Evolutionary conservation across 2,113 vertebrate species (phyloP).

Genomic region (Fregata magnificens): DNA sequence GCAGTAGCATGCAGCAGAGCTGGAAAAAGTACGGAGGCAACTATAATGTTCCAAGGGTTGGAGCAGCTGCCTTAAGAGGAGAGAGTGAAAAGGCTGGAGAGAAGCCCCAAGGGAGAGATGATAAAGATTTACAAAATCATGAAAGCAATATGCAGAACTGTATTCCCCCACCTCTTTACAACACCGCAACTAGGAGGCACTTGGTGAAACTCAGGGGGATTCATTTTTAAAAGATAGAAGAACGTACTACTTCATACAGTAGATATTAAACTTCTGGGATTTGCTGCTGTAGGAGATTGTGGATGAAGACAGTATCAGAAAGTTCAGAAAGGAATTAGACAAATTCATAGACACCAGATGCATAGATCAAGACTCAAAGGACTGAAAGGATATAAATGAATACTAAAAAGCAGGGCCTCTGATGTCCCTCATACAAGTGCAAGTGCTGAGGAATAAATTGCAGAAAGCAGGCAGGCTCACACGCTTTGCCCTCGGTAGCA

Average conservation of each 20-base stretch:
- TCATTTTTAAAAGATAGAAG: background rate
- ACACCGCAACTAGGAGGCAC: background rate
- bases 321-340: background rate
- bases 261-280: background rate
- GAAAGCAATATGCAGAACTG: background rate
- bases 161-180: background rate
- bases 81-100: background rate
- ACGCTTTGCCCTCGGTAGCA: accelerated
- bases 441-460: background rate
- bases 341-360: background rate
- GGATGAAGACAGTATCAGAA: background rate
- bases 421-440: background rate
- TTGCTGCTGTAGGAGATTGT: background rate
- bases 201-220: background rate
- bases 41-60: background rate
- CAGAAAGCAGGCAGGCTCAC: background rate
- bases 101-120: background rate
- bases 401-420: background rate
- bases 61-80: background rate
- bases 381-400: background rate
- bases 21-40: background rate
- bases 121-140: background rate
- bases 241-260: background rate
- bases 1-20: background rate
- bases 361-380: background rate